Percentiles rank a stretch among this genome's conserved stretches.
Conservation (phyloP, 2,113 vertebrate genomes). For the Elephantulus edwardii region DNA sequence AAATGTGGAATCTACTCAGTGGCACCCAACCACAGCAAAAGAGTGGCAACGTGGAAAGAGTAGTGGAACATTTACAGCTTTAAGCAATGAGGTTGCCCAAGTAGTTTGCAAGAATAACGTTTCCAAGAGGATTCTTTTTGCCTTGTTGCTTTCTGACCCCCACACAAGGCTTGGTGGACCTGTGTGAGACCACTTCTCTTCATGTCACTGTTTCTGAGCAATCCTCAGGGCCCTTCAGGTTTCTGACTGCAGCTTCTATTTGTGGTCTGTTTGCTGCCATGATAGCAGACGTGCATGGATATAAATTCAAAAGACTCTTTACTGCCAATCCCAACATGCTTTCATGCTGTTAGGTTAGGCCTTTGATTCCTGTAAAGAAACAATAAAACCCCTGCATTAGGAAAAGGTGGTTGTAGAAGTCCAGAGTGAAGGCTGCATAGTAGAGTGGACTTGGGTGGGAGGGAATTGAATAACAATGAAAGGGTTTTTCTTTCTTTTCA, state of each 20-base stretch:
- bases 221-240: background rate
- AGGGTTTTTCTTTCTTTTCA: no score
- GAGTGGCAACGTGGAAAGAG: background rate
- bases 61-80: background rate
- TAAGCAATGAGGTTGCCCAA: background rate
- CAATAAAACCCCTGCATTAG: no score
- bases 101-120: background rate
- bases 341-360: no score
- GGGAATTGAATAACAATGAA: no score
- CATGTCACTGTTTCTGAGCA: background rate
- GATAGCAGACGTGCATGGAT: background rate
- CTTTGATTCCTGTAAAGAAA: no score
- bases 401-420: no score
- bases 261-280: background rate
- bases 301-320: no score
- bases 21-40: background rate
- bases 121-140: background rate
- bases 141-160: background rate
- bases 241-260: background rate
- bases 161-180: background rate
- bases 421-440: no score
- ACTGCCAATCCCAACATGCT: no score
- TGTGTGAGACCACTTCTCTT: background rate
- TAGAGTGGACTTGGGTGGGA: no score
- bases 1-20: background rate